Conservation (phyloP, 2,113 vertebrate genomes). For the Rutilus rutilus region DNA sequence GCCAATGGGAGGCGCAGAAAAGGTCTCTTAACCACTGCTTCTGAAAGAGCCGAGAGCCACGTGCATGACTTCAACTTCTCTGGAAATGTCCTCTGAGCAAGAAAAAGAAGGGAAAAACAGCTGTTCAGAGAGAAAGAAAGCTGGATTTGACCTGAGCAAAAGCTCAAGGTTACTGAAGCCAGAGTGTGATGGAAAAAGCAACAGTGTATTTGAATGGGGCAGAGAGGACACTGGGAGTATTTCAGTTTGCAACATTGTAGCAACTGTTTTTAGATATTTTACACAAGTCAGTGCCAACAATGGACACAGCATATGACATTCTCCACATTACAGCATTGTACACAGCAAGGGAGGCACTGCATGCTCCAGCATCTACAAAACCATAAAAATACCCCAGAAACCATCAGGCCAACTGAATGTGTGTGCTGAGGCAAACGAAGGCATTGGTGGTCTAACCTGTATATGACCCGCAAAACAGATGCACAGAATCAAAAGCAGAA, state of each 20-base stretch:
- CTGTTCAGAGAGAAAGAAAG: background rate
- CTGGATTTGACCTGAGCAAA: background rate
- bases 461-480: conserved; percentile 86
- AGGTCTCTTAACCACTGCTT: conserved; percentile 85
- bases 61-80: conserved; percentile 74
- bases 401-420: background rate
- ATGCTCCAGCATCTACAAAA: conserved; percentile 14
- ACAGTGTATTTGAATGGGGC: background rate
- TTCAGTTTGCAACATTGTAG: background rate
- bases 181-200: background rate
- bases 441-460: conserved; percentile 80
- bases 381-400: conserved; percentile 8
- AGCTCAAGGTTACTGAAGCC: background rate
- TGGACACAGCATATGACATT: conserved; percentile 36
- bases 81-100: conserved; percentile 80
- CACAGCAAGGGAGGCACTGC: background rate
- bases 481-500: conserved; percentile 80
- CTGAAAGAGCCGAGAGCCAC: conserved; percentile 75
- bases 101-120: background rate
- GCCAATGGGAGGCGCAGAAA: conserved; percentile 85
- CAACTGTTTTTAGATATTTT: conserved; percentile 46
- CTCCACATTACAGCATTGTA: conserved; percentile 5
- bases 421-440: conserved; percentile 24
- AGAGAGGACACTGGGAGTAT: conserved; percentile 3
- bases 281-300: conserved; percentile 26